phyloP scores from a whole-genome alignment of 2,113 vertebrate species.

The Sinocyclocheilus anophthalmus region DNA sequence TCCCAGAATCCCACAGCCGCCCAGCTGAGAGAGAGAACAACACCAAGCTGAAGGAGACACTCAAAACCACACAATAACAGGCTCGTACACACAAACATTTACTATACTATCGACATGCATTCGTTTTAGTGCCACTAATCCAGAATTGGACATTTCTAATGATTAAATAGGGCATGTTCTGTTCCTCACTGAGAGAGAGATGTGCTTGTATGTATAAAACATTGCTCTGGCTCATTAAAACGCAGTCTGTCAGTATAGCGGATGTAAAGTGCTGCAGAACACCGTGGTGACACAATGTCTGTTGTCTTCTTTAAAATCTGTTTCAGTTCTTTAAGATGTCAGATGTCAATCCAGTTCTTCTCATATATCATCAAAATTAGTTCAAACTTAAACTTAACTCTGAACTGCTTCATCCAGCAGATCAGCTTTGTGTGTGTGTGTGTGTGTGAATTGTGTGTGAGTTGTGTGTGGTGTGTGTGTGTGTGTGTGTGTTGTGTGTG shows the following conservation, averaged over 20 bases:
- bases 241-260: background rate
- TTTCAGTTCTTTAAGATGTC: background rate
- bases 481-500: no score
- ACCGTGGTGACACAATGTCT: background rate
- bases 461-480: background rate
- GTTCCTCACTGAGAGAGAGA: background rate
- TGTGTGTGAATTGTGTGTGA: background rate
- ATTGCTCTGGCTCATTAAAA: background rate
- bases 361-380: background rate
- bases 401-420: no score
- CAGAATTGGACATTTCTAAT: background rate
- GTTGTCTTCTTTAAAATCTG: background rate
- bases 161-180: background rate
- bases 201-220: background rate
- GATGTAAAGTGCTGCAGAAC: background rate
- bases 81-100: background rate
- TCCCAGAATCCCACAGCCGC: slow-evolving; percentile 78
- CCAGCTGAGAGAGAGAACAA: slow-evolving; percentile 68
- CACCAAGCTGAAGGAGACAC: background rate
- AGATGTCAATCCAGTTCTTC: background rate
- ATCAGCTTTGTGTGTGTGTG: no score
- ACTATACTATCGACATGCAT: background rate
- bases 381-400: no score
- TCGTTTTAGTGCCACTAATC: background rate
- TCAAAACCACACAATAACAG: background rate